A percentile compares a stretch with the other conserved stretches of the same genome.
Evolutionary conservation across 2,888 invertebrate genomes (phyloP).

Genomic region (Lepidochitona cinerea): DNA sequence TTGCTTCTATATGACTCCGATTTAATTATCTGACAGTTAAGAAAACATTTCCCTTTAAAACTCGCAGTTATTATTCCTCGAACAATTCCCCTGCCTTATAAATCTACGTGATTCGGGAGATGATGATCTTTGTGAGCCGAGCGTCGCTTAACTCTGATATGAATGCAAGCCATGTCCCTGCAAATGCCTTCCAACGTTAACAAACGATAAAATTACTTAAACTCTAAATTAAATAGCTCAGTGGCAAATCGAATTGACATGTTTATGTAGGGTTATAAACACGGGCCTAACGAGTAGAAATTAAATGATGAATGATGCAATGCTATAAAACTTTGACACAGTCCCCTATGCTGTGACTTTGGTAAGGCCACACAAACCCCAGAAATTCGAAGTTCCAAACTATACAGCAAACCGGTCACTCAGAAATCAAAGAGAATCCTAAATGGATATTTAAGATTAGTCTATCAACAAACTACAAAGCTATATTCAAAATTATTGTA

Average conservation of each 20-base stretch:
- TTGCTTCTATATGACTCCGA: background rate
- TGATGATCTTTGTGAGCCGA: background rate
- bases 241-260: background rate
- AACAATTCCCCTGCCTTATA: background rate
- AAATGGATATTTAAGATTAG: too few species aligned
- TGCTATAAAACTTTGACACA: too few species aligned
- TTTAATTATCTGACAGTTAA: background rate
- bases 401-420: too few species aligned
- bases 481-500: too few species aligned
- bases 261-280: background rate
- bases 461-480: too few species aligned
- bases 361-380: too few species aligned
- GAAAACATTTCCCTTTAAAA: constrained; percentile 4
- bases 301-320: too few species aligned
- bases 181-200: background rate
- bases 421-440: too few species aligned
- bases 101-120: background rate
- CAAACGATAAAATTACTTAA: constrained; percentile 4
- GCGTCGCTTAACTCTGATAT: background rate
- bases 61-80: background rate
- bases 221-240: constrained; percentile 4
- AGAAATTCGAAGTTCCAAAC: too few species aligned
- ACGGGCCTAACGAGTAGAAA: background rate
- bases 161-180: background rate
- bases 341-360: too few species aligned